A percentile compares a stretch with the other conserved stretches of the same genome.
Conservation (phyloP, 2,888 invertebrate genomes). For the Ormyrus labotus region DNA sequence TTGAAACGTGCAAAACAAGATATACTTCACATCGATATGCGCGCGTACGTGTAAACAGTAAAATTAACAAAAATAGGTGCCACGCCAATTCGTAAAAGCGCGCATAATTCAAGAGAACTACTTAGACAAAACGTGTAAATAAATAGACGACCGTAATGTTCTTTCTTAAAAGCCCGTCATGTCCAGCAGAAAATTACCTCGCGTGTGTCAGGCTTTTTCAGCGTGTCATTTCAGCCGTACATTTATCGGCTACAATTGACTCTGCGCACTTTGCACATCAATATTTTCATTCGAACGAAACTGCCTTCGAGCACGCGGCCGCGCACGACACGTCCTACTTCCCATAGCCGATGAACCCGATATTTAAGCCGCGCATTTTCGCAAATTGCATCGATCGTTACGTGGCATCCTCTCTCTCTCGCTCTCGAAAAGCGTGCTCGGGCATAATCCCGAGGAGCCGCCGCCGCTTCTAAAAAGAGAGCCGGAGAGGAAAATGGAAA, state of each 20-base stretch:
- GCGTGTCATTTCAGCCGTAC: neutral
- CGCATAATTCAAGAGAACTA: slow-evolving; percentile 19
- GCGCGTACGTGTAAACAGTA: slow-evolving; percentile 8
- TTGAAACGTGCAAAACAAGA: neutral
- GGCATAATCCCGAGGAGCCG: too few species aligned
- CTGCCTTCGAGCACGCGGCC: too few species aligned
- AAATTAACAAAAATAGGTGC: slow-evolving; percentile 8
- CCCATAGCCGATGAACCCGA: too few species aligned
- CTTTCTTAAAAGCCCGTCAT: neutral
- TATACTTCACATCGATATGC: neutral
- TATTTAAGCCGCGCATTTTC: too few species aligned
- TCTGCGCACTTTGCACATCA: neutral
- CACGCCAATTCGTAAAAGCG: slow-evolving; percentile 15
- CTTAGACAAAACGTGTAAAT: neutral
- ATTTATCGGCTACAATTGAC: neutral
- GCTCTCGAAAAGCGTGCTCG: too few species aligned
- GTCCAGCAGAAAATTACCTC: slow-evolving; percentile 17
- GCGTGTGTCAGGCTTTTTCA: neutral
- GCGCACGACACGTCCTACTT: too few species aligned
- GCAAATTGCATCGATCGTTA: too few species aligned
- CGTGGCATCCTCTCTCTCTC: too few species aligned
- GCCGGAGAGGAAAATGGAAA: neutral
- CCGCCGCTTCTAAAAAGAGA: too few species aligned
- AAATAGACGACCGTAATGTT: neutral
- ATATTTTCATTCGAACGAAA: too few species aligned